phyloP scores from a whole-genome alignment of 2,113 vertebrate species.

The Prietella phreatophila region DNA sequence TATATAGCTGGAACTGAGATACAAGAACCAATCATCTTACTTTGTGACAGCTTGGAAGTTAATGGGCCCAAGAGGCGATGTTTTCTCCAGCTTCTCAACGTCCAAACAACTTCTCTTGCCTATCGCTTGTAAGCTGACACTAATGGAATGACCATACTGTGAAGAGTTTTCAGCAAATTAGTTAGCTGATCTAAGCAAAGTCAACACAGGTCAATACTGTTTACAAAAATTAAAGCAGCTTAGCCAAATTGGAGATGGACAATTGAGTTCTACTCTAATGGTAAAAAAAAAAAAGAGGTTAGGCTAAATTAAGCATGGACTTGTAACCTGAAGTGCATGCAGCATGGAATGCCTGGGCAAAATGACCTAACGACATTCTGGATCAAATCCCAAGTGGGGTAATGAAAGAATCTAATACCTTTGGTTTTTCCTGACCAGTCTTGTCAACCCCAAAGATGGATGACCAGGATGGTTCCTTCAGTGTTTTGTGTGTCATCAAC shows the following conservation, averaged over 20 bases:
- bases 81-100: constrained; percentile 35
- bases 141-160: constrained; percentile 41
- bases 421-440: neutral
- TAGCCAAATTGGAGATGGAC: constrained; percentile 25
- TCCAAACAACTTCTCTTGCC: constrained; percentile 28
- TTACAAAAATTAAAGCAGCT: neutral
- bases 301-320: neutral
- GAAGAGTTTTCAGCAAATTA: constrained; percentile 25
- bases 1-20: neutral
- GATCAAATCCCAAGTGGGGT: neutral
- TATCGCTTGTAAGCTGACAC: constrained; percentile 54
- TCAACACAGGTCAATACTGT: constrained; percentile 25
- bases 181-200: constrained; percentile 9
- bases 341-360: neutral
- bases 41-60: neutral
- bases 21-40: neutral
- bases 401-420: neutral
- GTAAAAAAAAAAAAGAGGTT: constrained; percentile 4
- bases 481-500: too few relatives aligned
- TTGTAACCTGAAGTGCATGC: constrained; percentile 1
- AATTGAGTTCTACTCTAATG: neutral
- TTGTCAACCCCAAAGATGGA: neutral
- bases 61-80: constrained; percentile 17
- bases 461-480: neutral
- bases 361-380: neutral